A percentile compares a stretch with the other conserved stretches of the same genome.
Evolutionary conservation across 2,113 vertebrate species (phyloP).

Genomic region (Eulacestoma nigropectus): DNA sequence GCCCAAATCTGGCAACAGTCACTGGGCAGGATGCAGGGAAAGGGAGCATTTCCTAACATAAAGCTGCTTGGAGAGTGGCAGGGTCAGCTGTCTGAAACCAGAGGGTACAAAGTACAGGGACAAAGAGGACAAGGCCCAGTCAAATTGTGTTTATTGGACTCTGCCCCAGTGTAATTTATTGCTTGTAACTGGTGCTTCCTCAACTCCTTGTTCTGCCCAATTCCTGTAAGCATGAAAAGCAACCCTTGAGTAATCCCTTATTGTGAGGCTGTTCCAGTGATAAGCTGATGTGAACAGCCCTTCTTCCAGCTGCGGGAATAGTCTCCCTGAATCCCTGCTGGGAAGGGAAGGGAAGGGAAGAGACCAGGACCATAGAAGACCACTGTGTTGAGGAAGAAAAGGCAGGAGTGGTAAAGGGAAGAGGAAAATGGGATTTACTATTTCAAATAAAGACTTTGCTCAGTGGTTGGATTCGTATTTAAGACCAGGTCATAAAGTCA

Average conservation of each 20-base stretch:
- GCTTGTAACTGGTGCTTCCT: background rate
- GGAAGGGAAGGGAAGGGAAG: background rate
- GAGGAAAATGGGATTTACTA: background rate
- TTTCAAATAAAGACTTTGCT: background rate
- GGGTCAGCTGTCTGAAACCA: background rate
- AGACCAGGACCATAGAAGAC: background rate
- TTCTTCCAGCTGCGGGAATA: fast-evolving
- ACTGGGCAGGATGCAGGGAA: background rate
- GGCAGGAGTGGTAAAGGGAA: background rate
- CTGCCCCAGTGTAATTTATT: background rate
- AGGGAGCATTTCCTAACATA: background rate
- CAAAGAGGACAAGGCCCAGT: background rate
- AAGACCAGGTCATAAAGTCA: background rate
- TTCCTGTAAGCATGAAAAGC: background rate
- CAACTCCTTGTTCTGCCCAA: fast-evolving
- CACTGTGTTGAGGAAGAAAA: background rate
- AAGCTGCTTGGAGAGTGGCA: background rate
- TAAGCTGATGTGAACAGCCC: background rate
- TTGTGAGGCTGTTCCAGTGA: background rate
- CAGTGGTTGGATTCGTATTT: background rate
- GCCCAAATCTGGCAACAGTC: background rate
- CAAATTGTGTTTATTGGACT: background rate
- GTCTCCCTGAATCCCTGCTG: background rate
- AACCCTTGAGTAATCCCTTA: background rate
- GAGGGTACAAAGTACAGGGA: background rate